Evolutionary conservation across 2,888 invertebrate genomes (phyloP).

Genomic region (Calliphora vomitoria): DNA sequence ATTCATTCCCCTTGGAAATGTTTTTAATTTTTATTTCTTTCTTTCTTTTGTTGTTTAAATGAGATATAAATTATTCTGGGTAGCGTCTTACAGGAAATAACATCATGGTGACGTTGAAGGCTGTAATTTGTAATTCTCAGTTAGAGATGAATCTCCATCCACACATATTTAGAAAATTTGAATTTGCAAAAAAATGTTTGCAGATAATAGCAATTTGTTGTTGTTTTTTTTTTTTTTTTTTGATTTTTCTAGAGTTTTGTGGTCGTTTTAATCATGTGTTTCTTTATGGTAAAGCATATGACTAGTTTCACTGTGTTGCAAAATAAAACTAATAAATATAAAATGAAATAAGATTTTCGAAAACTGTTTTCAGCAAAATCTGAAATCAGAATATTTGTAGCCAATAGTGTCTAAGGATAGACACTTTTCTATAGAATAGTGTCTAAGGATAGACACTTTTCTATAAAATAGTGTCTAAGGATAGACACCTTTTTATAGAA

Average conservation of each 20-base stretch:
- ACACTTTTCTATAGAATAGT: too few species aligned
- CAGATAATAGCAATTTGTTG: background rate
- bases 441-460: too few species aligned
- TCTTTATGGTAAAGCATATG: too few species aligned
- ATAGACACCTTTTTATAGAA: too few species aligned
- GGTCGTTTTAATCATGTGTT: background rate
- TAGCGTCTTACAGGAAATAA: slow-evolving; percentile 64
- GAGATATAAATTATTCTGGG: slow-evolving; percentile 52
- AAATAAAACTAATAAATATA: too few species aligned
- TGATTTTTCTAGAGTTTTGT: background rate
- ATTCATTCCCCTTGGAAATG: slow-evolving; percentile 36
- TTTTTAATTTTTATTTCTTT: slow-evolving; percentile 1
- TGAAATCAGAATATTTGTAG: too few species aligned
- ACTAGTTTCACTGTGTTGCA: too few species aligned
- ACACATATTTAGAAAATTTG: background rate
- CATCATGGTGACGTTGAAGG: slow-evolving; percentile 60
- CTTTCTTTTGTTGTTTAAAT: background rate
- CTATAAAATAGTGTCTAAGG: too few species aligned
- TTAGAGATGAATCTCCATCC: background rate
- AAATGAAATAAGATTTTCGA: too few species aligned
- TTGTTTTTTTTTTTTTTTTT: background rate
- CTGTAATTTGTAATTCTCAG: slow-evolving; percentile 47
- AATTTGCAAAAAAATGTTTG: background rate
- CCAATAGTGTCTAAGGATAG: too few species aligned
- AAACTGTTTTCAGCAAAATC: too few species aligned